Evolutionary conservation across 1,140 invertebrate genomes (phyloP), one percentile per base, ranked within the genome.

Genomic region (Calephelis virginiensis): DNA sequence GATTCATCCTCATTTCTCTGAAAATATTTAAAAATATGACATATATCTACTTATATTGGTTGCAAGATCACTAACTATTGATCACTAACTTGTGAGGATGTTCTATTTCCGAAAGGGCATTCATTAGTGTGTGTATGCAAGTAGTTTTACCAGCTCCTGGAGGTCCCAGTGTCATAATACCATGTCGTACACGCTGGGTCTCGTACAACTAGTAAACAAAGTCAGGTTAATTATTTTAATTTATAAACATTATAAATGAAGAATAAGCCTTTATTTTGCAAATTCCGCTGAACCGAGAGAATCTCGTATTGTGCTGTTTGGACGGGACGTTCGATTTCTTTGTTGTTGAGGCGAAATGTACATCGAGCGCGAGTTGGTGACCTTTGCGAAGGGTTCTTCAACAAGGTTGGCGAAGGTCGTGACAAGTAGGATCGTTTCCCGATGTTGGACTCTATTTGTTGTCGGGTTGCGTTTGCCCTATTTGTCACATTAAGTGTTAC

Each of bases 1-100:
- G 98, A 92, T 99, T 99, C 98, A 99, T 99, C 72, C 98, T 92
- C 97, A 99, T 98, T 93, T 99, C 98, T 71, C 96, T 96, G 76
- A 62, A 89, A 85, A 8, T 9, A 10, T 40, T 38, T 17, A 17
- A 61, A 1, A 40, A 49, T 49, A 45, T 59, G 14, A 6, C 11
- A 61, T 65, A 17, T 40, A 46, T 11, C 8, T 48, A 12, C 14
- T 48, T 43, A 37, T 7, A 11, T n/a, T 12, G 43, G 5, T 40
- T 61, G 4, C 13, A 8, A 12, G 1, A 40, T 17, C 40, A 37
- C n/a, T 28, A 47, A 46, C 64, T 17, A 67, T 8, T 63, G 46
- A 64, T 17, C 7, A 67, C 53, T 37, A 5, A 95, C 95, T 93
- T 96, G 85, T 99, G 97, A 8, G 91, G 93, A 59, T 96, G 93